Conservation (phyloP, 1,140 invertebrate genomes). For the Caerostris darwini region DNA sequence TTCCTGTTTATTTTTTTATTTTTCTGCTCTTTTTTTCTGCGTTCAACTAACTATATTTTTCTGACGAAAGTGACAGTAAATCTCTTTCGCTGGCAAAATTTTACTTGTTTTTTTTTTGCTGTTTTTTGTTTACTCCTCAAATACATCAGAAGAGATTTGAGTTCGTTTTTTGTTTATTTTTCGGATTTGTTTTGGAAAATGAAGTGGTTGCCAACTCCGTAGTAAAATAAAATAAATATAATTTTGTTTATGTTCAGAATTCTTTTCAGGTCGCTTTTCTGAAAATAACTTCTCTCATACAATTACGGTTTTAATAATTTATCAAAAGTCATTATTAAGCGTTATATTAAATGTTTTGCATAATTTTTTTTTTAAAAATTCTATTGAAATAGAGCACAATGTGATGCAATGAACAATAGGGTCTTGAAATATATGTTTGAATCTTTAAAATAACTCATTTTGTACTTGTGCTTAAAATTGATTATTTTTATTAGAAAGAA, state of each 20-base stretch:
- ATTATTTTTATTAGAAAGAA: no score
- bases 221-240: background rate
- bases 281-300: no score
- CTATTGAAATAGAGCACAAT: no score
- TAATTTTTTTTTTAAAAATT: no score
- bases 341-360: no score
- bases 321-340: no score
- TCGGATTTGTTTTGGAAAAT: background rate
- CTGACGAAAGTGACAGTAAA: slow-evolving; percentile 53
- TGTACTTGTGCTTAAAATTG: no score
- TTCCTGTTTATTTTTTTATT: background rate
- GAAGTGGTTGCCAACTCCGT: slow-evolving; percentile 5
- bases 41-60: background rate
- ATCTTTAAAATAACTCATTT: no score
- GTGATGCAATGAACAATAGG: no score
- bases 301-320: no score
- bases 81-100: slow-evolving; percentile 13
- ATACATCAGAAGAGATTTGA: slow-evolving; percentile 27
- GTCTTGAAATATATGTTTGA: no score
- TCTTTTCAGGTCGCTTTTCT: no score
- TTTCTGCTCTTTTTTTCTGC: background rate
- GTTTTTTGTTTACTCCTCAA: background rate
- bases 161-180: background rate
- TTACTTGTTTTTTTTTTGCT: background rate
- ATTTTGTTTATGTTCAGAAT: background rate